Base-by-base conservation (phyloP, 2,888 invertebrate genomes). In the Orchesella flavescens region DNA sequence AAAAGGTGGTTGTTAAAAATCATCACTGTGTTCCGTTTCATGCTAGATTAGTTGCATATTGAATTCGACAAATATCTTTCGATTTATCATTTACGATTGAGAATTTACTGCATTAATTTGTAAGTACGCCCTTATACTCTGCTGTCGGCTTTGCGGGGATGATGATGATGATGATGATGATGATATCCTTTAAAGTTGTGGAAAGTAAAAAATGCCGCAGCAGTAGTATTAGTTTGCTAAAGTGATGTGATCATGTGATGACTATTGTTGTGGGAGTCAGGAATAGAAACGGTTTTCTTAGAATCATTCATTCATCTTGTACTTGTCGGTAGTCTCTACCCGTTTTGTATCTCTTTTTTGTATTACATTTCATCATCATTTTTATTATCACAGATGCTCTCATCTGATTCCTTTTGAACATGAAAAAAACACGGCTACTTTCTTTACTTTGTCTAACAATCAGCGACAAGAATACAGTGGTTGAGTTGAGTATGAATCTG, bases 241-340 rank as follows among this genome's bases (percentile, higher is more conserved):
- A 12, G 12, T 44, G 49, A 49, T 10, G 3, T 15, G 49, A 49
- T n/a, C n/a, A n/a, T n/a, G 49, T 3, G 3, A 34, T 57, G 19
- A 53, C n/a, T 5, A 21, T 57, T 17, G 13, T 61, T 19, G 23
- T 61, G 61, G 19, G 61, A 24, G 57, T 57, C 10, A 24, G 34
- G 7, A 34, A 34, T 34, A 61, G 61, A 61, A 61, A 61, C 61
- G 61, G 61, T 61, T 61, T 61, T 19, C 13, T 66, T 15, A 43
- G 23, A 76, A 34, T 66, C 66, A n/a, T 19, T 57, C 44, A 43
- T 76, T 76, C 66, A 76, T 76, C 65, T 74, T 74, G 13, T 1
- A 15, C 61, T 46, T 68, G 76, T 57, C 76, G 76, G n/a, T n/a
- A n/a, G n/a, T n/a, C 57, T 49, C 49, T 74, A 24, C 23, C 57